Percentiles rank a stretch among this genome's conserved stretches.
Conservation (phyloP, 2,888 invertebrate species). For the Drosophila conformis region DNA sequence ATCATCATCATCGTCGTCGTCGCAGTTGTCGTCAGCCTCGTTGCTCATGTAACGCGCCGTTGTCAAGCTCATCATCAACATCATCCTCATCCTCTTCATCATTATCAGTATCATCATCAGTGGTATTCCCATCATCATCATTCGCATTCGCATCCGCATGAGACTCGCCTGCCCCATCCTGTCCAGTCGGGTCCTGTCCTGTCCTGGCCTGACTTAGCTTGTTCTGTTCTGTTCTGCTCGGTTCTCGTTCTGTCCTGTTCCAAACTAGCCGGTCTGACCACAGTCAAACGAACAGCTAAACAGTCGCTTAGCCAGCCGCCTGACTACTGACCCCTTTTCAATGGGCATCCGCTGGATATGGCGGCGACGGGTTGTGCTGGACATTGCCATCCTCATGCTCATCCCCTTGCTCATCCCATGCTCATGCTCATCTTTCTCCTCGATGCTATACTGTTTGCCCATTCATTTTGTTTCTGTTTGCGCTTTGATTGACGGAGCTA, state of each 20-base stretch:
- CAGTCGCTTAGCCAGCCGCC: constrained; percentile 73
- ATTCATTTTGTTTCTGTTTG: constrained; percentile 82
- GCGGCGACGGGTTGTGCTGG: constrained; percentile 40
- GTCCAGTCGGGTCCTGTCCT: constrained; percentile 11
- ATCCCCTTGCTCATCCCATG: constrained; percentile 17
- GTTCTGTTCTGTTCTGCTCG: constrained; percentile 9
- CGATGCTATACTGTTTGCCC: constrained; percentile 75
- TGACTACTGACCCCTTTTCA: constrained; percentile 79
- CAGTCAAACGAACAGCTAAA: constrained; percentile 81
- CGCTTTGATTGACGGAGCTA: constrained; percentile 80
- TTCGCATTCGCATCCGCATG: constrained; percentile 30
- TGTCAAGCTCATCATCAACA: constrained; percentile 27
- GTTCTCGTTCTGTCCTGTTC: constrained; percentile 17
- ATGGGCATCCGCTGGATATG: constrained; percentile 72
- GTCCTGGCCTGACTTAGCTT: constrained; percentile 22
- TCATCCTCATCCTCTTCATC: constrained; percentile 15
- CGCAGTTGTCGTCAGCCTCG: constrained; percentile 72
- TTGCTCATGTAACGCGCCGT: constrained; percentile 63
- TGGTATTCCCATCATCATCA: constrained; percentile 23
- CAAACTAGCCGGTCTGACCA: constrained; percentile 48
- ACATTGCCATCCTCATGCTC: constrained; percentile 47
- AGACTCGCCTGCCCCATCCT: constrained; percentile 20
- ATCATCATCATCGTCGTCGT: constrained; percentile 58
- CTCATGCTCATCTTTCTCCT: constrained; percentile 24
- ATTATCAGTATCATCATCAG: constrained; percentile 13